Conservation (phyloP, 1,140 invertebrate species). For the Drosophila virilis region DNA sequence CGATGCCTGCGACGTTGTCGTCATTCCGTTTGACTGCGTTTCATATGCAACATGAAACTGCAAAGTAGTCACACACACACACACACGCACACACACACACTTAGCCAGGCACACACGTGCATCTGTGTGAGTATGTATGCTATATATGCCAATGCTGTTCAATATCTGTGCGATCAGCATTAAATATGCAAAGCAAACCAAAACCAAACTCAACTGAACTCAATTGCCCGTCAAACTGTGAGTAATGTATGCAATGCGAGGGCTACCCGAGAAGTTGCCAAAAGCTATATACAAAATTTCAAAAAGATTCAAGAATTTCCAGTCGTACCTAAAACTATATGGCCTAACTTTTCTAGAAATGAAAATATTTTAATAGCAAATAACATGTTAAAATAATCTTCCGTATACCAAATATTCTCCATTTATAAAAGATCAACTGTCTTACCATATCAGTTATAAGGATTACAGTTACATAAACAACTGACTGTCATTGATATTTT, state of each 20-base stretch:
- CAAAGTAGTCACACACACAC: constrained; percentile 38
- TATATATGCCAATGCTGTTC: constrained; percentile 68
- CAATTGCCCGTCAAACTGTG: constrained; percentile 60
- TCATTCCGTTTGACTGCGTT: constrained; percentile 80
- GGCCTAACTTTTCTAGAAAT: no score
- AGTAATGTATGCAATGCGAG: constrained; percentile 43
- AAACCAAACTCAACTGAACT: constrained; percentile 40
- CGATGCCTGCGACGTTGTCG: constrained; percentile 50
- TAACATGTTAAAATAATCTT: no score
- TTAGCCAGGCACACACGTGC: neutral
- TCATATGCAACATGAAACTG: constrained; percentile 62
- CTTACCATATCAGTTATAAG: no score
- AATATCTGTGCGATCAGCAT: constrained; percentile 76
- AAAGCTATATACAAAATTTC: no score
- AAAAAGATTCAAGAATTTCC: no score
- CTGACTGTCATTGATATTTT: no score
- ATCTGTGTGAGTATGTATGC: constrained; percentile 9
- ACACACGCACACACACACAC: constrained; percentile 12
- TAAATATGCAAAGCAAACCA: constrained; percentile 62
- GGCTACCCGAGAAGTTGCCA: neutral
- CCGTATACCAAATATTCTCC: no score
- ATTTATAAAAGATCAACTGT: no score
- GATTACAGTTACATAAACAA: no score
- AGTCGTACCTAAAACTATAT: no score
- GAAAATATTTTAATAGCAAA: no score